A percentile compares a stretch with the other conserved stretches of the same genome.
These are phyloP conservation scores for Dicaeum eximium DNA, from an alignment of 2,113 vertebrate species.

Conservation along the genomic window DNA sequence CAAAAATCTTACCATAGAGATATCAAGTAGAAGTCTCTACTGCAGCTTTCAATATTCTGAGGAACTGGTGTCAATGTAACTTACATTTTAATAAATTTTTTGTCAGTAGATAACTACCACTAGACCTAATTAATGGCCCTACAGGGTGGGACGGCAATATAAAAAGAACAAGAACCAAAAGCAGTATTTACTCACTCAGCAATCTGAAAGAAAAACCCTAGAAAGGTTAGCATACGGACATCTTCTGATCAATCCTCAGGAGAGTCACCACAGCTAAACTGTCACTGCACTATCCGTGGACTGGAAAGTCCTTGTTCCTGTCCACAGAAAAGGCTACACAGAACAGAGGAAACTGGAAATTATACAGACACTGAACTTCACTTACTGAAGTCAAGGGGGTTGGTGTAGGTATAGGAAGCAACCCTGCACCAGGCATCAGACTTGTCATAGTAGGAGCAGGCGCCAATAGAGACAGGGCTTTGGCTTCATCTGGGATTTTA, in stretches of 20 bases:
- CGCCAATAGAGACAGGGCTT: constrained; percentile 93
- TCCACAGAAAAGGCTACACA: neutral
- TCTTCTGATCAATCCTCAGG: neutral
- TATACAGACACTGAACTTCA: neutral
- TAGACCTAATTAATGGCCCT: neutral
- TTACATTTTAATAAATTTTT: neutral
- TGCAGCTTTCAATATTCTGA: neutral
- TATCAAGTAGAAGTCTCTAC: neutral
- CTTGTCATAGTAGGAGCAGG: constrained; percentile 86
- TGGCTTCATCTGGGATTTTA: constrained; percentile 97
- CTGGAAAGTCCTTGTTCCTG: neutral
- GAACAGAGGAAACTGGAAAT: neutral
- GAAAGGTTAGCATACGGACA: rapidly evolving
- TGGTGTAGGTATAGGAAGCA: constrained; percentile 90
- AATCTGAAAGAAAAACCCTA: neutral
- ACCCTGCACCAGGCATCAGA: constrained; percentile 89
- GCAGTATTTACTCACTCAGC: neutral
- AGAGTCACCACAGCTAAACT: neutral
- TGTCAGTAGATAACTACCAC: neutral
- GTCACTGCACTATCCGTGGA: neutral
- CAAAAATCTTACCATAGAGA: neutral
- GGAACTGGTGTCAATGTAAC: neutral
- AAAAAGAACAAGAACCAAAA: neutral
- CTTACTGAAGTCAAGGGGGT: constrained; percentile 73
- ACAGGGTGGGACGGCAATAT: neutral